These are phyloP conservation scores for Podarcis muralis DNA, from an alignment of 2,113 vertebrate genomes.

Conservation along the genomic window DNA sequence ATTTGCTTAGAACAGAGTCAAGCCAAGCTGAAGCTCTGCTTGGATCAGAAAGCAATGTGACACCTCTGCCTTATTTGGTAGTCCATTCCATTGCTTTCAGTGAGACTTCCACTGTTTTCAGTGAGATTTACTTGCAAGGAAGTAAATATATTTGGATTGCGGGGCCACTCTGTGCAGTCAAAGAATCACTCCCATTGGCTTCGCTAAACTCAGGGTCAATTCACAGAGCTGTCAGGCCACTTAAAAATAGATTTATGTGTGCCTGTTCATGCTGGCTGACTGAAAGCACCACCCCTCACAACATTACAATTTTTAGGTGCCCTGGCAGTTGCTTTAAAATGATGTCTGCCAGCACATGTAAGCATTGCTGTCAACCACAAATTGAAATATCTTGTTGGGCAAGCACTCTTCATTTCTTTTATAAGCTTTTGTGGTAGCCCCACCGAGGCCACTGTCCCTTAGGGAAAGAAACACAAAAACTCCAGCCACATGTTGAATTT, in stretches of 20 bases:
- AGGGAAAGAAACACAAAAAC: neutral
- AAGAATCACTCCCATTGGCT: slow-evolving; percentile 17
- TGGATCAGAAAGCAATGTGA: slow-evolving; percentile 17
- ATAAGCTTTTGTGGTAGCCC: neutral
- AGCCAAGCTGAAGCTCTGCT: neutral
- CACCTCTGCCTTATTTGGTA: neutral
- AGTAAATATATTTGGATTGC: slow-evolving; percentile 7
- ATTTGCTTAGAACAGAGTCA: slow-evolving; percentile 24
- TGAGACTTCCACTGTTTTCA: neutral
- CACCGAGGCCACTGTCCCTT: neutral
- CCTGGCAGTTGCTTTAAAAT: neutral
- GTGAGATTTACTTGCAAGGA: neutral
- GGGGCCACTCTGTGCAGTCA: slow-evolving; percentile 32
- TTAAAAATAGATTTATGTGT: neutral
- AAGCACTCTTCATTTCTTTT: neutral
- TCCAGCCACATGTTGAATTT: neutral
- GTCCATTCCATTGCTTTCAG: neutral
- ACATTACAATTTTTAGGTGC: neutral
- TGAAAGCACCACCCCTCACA: neutral
- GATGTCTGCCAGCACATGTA: neutral
- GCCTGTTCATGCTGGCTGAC: neutral
- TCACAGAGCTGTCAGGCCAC: neutral
- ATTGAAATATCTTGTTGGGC: neutral
- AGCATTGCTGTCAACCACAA: neutral
- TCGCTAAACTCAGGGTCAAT: slow-evolving; percentile 45